Percentiles rank a stretch among this genome's conserved stretches.
phyloP scores from a whole-genome alignment of 1,140 invertebrate genomes.

The Cydia amplana region DNA sequence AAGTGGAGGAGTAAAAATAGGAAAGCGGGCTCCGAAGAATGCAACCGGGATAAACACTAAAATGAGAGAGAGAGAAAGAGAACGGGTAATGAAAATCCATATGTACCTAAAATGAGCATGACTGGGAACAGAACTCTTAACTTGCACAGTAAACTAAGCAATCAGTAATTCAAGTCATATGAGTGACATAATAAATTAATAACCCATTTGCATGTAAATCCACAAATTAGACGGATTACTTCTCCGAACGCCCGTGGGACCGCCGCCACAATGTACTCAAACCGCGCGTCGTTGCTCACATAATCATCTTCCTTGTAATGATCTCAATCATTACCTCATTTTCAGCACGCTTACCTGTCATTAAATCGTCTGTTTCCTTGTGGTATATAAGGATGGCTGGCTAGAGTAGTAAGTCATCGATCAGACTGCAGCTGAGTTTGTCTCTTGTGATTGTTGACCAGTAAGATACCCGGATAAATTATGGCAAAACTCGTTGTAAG shows the following conservation, averaged over 20 bases:
- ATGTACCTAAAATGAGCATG: too few relatives aligned
- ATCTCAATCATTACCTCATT: constrained; percentile 34
- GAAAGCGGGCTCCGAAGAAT: too few relatives aligned
- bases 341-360: constrained; percentile 31
- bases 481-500: constrained; percentile 35
- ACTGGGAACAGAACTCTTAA: too few relatives aligned
- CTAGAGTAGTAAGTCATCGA: not conserved
- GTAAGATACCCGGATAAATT: constrained; percentile 33
- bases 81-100: too few relatives aligned
- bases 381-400: constrained; percentile 8
- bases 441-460: not conserved
- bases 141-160: too few relatives aligned
- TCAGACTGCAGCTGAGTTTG: not conserved
- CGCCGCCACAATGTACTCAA: constrained; percentile 5
- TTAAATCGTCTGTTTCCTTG: constrained; percentile 16
- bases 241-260: constrained; percentile 22
- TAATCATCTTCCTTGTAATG: constrained; percentile 29
- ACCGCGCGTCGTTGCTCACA: not conserved
- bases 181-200: not conserved
- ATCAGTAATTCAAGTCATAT: not conserved
- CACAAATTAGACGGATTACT: not conserved
- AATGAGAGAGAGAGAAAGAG: too few relatives aligned
- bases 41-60: too few relatives aligned
- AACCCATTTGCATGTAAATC: constrained; percentile 3
- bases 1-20: too few relatives aligned